These are phyloP conservation scores for Apus apus DNA, from an alignment of 2,113 vertebrate genomes.

Conservation along the genomic window DNA sequence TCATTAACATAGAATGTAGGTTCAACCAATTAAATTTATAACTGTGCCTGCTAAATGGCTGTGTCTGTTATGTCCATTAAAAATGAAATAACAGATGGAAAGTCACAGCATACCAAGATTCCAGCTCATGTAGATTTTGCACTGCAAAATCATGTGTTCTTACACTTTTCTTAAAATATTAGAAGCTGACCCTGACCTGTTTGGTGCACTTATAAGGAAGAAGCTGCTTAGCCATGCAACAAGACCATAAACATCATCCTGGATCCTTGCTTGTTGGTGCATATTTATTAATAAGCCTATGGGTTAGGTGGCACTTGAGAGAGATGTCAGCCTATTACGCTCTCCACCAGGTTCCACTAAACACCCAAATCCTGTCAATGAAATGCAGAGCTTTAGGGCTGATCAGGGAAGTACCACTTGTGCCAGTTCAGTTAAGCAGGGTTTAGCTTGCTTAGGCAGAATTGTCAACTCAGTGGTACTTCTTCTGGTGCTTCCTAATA, in stretches of 20 bases:
- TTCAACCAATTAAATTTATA: not conserved
- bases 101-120: not conserved
- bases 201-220: not conserved
- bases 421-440: not conserved
- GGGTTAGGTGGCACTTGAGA: not conserved
- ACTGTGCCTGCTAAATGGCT: not conserved
- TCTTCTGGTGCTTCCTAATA: not conserved
- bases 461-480: not conserved
- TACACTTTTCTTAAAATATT: not conserved
- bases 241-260: not conserved
- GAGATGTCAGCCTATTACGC: not conserved
- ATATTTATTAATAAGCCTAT: not conserved
- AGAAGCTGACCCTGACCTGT: rapidly evolving
- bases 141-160: not conserved
- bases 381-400: not conserved
- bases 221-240: not conserved
- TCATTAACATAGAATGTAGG: not conserved
- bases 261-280: not conserved
- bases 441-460: not conserved
- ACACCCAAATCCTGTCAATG: not conserved
- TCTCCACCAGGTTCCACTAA: not conserved
- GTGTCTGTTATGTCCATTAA: not conserved
- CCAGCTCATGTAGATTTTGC: not conserved
- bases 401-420: not conserved
- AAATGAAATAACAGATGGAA: not conserved